Evolutionary conservation across 2,113 vertebrate species (phyloP).

Genomic region (Gymnogyps californianus): DNA sequence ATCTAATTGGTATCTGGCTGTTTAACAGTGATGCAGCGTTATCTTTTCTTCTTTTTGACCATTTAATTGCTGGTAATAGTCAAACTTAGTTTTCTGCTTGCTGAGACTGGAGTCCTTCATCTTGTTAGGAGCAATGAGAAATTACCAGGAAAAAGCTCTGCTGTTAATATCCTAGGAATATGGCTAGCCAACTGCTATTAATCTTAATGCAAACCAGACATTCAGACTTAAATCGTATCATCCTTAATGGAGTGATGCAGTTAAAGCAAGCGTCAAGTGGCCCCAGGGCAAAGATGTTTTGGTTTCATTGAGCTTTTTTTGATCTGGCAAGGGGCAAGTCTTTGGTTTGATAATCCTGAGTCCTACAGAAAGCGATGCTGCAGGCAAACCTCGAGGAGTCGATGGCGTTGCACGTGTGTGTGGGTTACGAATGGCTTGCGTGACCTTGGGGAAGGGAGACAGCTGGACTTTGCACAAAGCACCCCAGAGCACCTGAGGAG

Average conservation of each 20-base stretch:
- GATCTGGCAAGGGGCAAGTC: background rate
- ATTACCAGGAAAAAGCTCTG: background rate
- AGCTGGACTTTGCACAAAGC: background rate
- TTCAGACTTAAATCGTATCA: background rate
- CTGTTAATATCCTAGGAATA: slow-evolving; percentile 14
- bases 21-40: background rate
- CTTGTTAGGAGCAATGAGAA: background rate
- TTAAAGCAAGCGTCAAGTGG: slow-evolving; percentile 1
- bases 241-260: slow-evolving; percentile 20
- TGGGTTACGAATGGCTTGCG: background rate
- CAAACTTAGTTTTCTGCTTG: background rate
- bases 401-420: fast-evolving
- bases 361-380: background rate
- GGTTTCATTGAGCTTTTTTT: background rate
- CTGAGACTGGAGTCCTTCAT: background rate
- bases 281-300: slow-evolving; percentile 21
- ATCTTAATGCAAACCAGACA: slow-evolving; percentile 47
- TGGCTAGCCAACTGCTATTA: slow-evolving; percentile 5
- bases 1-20: background rate
- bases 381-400: background rate
- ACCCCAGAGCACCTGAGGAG: background rate
- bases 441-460: background rate
- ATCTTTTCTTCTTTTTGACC: background rate
- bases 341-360: background rate
- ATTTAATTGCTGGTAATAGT: background rate